Conservation (phyloP, 2,797 vertebrate genomes). For the Threskiornis aethiopicus region DNA sequence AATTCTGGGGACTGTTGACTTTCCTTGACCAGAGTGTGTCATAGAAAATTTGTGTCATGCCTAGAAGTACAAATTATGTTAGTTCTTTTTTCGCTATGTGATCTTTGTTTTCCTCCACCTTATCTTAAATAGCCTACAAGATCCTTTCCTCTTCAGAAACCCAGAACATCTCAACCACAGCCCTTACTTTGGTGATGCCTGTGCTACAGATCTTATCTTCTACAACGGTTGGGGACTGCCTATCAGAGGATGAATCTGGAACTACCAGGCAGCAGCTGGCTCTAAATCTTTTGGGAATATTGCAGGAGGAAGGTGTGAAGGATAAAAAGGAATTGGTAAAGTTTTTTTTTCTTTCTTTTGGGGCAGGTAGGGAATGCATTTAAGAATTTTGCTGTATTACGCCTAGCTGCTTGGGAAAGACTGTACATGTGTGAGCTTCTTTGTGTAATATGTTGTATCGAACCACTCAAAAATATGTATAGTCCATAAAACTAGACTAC, state of each 20-base stretch:
- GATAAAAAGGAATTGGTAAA: conserved; percentile 54
- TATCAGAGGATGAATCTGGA: conserved; percentile 72
- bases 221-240: conserved; percentile 79
- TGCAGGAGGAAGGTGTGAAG: conserved; percentile 71
- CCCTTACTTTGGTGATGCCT: conserved; percentile 83
- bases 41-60: not conserved
- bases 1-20: not conserved
- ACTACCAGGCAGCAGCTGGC: conserved; percentile 80
- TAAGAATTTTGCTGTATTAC: not conserved
- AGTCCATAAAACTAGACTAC: not conserved
- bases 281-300: conserved; percentile 73
- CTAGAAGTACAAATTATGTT: not conserved
- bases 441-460: fast-evolving
- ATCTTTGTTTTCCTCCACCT: not conserved
- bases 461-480: not conserved
- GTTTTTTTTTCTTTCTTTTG: not conserved
- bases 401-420: not conserved
- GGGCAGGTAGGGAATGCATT: not conserved
- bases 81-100: not conserved
- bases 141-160: conserved; percentile 73
- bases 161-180: conserved; percentile 65
- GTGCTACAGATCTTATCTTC: conserved; percentile 88
- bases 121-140: conserved; percentile 77
- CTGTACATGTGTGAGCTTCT: not conserved
- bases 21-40: not conserved